Base-by-base conservation (phyloP, 2,797 vertebrate species). In the Naso thynnoides region DNA sequence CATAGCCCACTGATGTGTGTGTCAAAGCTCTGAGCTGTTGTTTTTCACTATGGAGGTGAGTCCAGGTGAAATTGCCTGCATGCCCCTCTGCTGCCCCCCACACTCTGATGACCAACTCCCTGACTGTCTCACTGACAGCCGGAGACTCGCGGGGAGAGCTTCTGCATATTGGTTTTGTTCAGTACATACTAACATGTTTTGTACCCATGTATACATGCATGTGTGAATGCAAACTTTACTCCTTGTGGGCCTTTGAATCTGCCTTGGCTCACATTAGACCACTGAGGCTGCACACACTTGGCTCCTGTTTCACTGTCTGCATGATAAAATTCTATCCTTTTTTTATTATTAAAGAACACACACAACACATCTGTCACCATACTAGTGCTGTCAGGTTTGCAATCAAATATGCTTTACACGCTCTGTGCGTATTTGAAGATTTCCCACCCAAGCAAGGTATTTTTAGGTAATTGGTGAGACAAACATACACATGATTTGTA, bases 11-110 rank as follows among this genome's bases (percentile, higher is more conserved):
- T 53, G 62, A 68, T 82, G 62, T 88, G 78, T 81, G 82, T 81
- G 81, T 65, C 76, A 76, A 86, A 86, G 83, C 83, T 86, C 56
- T 86, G 79, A 89, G 88, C 84, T 89, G 84, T 86, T 89, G 85
- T 85, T 87, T 85, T 81, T 55, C 56, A 78, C 61, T 85, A 57
- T 78, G 80, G 81, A 87, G 76, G 86, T 86, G 73, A 89, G 70
- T 19, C 44, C 81, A 89, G 84, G 87, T 91, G 79, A 86, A 81
- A 81, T 70, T 49, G 38, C 76, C 72, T 39, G 55, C 27, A 33
- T 13, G 8, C 56, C 59, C 67, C 73, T 55, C 62, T 47, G 36
- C 71, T 78, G 26, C 49, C 56, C 64, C 58, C 64, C 10, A 3
- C 5, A 19, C 58, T 74, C 71, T 70, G 65, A 74, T 78, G 81